Conservation (phyloP, 2,797 vertebrate genomes). For the Neopelma chrysocephalum region DNA sequence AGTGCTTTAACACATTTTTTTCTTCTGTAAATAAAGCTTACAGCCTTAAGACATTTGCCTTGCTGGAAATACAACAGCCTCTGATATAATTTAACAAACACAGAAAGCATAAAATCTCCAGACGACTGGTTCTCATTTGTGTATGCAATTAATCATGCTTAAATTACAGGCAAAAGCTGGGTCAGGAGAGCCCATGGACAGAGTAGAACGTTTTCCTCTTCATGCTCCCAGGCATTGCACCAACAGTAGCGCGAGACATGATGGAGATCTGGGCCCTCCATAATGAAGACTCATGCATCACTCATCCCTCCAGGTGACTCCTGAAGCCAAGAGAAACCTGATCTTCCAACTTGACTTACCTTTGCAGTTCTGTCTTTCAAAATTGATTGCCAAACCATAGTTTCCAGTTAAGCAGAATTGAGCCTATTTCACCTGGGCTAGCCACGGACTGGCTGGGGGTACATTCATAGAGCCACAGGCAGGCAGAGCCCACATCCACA, state of each 20-base stretch:
- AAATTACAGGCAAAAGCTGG: background rate
- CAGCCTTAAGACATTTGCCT: background rate
- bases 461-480: background rate
- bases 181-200: background rate
- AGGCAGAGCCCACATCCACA: accelerated
- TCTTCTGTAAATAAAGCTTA: constrained; percentile 8
- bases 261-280: background rate
- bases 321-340: background rate
- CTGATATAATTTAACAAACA: background rate
- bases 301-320: background rate
- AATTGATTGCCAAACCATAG: accelerated
- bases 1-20: background rate
- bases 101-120: background rate
- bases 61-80: background rate
- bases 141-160: background rate
- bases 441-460: background rate
- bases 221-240: background rate
- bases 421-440: accelerated
- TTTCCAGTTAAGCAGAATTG: background rate
- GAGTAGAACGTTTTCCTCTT: background rate
- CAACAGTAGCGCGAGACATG: accelerated
- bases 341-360: background rate
- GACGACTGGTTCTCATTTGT: background rate
- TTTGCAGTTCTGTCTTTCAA: background rate
- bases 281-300: background rate